Percentiles rank a stretch among this genome's conserved stretches.
These are phyloP conservation scores for Pherbina coryleti DNA, from an alignment of 2,888 invertebrate species.

Conservation along the genomic window DNA sequence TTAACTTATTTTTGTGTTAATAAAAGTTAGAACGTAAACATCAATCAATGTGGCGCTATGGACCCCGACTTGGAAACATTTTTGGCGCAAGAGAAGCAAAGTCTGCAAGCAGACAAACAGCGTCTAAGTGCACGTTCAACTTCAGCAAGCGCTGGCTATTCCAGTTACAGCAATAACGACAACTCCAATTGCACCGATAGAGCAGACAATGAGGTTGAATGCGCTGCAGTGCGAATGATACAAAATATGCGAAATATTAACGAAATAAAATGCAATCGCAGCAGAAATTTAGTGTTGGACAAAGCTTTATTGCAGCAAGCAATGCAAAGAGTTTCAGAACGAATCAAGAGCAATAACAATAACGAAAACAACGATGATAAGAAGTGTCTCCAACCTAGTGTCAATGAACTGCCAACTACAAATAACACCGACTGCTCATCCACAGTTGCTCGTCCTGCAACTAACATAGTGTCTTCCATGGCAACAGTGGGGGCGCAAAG, in stretches of 20 bases:
- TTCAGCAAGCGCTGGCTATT: neutral
- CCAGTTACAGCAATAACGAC: constrained; percentile 26
- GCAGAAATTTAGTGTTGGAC: constrained; percentile 34
- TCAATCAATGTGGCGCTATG: constrained; percentile 12
- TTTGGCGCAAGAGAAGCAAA: constrained; percentile 53
- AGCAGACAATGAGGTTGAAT: constrained; percentile 32
- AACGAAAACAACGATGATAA: neutral
- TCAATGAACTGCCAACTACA: constrained; percentile 35
- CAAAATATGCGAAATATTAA: constrained; percentile 35
- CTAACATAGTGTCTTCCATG: constrained; percentile 10
- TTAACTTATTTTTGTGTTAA: neutral
- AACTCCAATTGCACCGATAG: constrained; percentile 1
- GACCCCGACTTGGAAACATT: constrained; percentile 58
- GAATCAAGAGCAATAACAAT: constrained; percentile 51
- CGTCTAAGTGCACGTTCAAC: constrained; percentile 44
- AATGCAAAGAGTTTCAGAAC: constrained; percentile 31
- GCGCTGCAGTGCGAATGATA: constrained; percentile 54
- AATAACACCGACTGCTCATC: neutral
- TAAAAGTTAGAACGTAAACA: neutral
- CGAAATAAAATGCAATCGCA: constrained; percentile 32
- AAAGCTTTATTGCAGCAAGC: constrained; percentile 18
- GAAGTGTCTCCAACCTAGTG: neutral
- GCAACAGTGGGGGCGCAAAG: neutral
- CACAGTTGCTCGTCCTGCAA: neutral
- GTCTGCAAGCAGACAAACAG: constrained; percentile 54